Conservation (phyloP, 2,113 vertebrate species). For the Octodon degus region DNA sequence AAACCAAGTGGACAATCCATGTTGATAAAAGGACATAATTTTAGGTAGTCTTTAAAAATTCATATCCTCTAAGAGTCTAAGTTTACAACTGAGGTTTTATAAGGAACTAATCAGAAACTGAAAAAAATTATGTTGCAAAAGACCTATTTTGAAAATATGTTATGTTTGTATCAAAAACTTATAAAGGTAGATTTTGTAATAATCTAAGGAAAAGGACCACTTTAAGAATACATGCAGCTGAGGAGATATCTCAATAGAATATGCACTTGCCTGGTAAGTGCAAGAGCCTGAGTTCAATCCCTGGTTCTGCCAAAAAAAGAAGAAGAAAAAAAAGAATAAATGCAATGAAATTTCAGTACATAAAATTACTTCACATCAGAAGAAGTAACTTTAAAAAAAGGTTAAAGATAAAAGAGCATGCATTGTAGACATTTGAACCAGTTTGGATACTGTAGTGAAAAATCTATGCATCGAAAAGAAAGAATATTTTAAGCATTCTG, state of each 20-base stretch:
- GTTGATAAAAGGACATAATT: neutral
- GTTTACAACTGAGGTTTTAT: constrained; percentile 1
- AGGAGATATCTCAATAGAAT: too few species aligned
- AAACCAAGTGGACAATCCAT: neutral
- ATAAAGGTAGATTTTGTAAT: neutral
- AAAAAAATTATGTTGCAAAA: constrained; percentile 34
- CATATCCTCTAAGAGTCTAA: neutral
- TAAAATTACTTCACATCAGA: neutral
- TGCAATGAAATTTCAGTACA: constrained; percentile 26
- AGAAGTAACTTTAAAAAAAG: neutral
- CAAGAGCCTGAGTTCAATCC: too few species aligned
- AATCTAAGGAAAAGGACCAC: neutral
- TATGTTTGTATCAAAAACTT: constrained; percentile 10
- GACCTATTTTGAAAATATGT: neutral
- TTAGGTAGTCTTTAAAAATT: neutral
- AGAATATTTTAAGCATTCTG: constrained; percentile 27
- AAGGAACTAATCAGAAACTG: neutral
- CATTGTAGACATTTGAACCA: neutral
- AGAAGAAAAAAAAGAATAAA: neutral
- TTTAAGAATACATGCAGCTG: neutral
- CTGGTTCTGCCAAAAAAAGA: too few species aligned
- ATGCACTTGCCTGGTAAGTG: too few species aligned
- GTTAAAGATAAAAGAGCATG: constrained; percentile 20
- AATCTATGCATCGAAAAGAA: neutral
- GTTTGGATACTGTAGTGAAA: constrained; percentile 25